These are phyloP conservation scores for Drosophila elegans DNA, from an alignment of 1,140 invertebrate species.

Conservation along the genomic window DNA sequence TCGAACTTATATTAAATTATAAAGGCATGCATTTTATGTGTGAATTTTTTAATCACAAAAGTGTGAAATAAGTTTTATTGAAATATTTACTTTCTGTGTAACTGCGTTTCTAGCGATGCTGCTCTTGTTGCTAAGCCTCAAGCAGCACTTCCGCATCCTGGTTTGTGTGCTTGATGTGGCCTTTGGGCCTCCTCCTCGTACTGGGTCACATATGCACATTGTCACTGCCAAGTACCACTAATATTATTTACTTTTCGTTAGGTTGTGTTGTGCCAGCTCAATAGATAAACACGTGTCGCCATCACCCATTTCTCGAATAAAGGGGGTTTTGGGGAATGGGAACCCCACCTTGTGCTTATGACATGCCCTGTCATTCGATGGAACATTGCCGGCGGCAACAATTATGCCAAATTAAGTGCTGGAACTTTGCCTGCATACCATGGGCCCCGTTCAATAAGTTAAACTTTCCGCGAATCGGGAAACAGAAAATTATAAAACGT, in stretches of 20 bases:
- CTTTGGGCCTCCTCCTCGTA: slow-evolving; percentile 29
- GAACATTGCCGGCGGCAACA: slow-evolving; percentile 57
- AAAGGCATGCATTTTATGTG: too few relatives aligned
- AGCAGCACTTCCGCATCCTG: slow-evolving; percentile 73
- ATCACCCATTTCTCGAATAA: slow-evolving; percentile 15
- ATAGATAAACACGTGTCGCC: slow-evolving; percentile 51
- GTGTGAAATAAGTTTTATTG: too few relatives aligned
- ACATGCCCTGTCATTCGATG: slow-evolving; percentile 17
- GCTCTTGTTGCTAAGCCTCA: slow-evolving; percentile 41
- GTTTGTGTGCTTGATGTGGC: slow-evolving; percentile 55
- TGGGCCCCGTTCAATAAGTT: slow-evolving; percentile 55
- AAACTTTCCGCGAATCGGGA: slow-evolving; percentile 32
- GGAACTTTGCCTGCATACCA: slow-evolving; percentile 59
- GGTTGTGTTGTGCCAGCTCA: slow-evolving; percentile 57
- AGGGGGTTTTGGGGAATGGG: neutral
- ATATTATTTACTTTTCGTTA: slow-evolving; percentile 83
- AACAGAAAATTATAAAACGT: slow-evolving; percentile 49
- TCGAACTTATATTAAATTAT: too few relatives aligned
- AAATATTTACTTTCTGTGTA: neutral
- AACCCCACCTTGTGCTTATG: slow-evolving; percentile 3
- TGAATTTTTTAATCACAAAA: too few relatives aligned
- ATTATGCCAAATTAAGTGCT: slow-evolving; percentile 71
- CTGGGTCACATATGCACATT: slow-evolving; percentile 79
- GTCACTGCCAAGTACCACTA: slow-evolving; percentile 80
- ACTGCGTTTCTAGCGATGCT: slow-evolving; percentile 33